phyloP scores from a whole-genome alignment of 2,888 invertebrate genomes.

The Limnephilus rhombicus region DNA sequence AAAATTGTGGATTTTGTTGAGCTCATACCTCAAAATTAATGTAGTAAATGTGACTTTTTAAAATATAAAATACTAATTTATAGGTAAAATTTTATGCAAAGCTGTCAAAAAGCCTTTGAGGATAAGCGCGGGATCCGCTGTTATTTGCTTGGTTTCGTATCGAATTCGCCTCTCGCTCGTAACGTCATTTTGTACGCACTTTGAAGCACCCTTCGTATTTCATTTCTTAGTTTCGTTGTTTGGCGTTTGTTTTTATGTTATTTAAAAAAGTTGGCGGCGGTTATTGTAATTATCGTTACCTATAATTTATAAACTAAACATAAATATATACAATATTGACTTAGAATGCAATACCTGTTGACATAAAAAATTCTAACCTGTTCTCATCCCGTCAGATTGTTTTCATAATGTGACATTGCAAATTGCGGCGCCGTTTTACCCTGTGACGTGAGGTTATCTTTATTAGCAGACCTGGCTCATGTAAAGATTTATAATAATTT shows the following conservation, averaged over 20 bases:
- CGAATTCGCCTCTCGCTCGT: constrained; percentile 47
- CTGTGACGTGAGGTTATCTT: not conserved
- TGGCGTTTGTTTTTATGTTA: constrained; percentile 56
- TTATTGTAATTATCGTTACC: not conserved
- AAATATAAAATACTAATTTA: constrained; percentile 4
- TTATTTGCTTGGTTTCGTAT: constrained; percentile 50
- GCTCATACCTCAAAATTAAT: not conserved
- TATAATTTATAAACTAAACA: constrained; percentile 1
- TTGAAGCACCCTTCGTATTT: constrained; percentile 54
- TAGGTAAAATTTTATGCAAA: constrained; percentile 10
- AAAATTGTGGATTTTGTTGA: constrained; percentile 11
- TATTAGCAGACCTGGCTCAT: not conserved
- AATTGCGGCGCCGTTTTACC: not conserved
- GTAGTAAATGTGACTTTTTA: not conserved
- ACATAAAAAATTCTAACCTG: constrained; percentile 48
- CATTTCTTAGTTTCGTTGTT: constrained; percentile 56
- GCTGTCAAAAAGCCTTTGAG: constrained; percentile 46
- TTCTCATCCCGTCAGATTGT: constrained; percentile 18
- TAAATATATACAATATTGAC: not conserved
- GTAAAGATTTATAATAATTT: not conserved
- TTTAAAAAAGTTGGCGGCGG: constrained; percentile 60
- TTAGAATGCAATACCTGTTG: constrained; percentile 30
- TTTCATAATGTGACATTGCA: constrained; percentile 38
- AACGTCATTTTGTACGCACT: constrained; percentile 63
- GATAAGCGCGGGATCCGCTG: constrained; percentile 62